Conservation (phyloP, 1,140 invertebrate genomes). For the Ericerus pela region DNA sequence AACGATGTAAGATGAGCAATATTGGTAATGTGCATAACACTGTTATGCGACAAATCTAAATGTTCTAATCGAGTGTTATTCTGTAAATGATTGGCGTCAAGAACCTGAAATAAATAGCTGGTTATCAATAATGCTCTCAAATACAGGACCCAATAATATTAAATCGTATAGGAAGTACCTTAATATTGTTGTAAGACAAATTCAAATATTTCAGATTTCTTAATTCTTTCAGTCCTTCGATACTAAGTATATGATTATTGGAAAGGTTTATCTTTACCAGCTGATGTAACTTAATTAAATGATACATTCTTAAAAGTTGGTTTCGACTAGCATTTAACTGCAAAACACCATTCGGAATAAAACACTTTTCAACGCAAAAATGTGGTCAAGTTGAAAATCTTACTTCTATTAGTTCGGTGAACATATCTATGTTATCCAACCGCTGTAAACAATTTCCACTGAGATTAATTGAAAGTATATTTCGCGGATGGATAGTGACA, state of each 20-base stretch:
- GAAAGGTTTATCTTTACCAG: slow-evolving; percentile 67
- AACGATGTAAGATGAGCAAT: slow-evolving; percentile 63
- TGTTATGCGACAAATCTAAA: slow-evolving; percentile 77
- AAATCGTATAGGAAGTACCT: slow-evolving; percentile 34
- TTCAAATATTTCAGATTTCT: slow-evolving; percentile 59
- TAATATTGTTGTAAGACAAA: slow-evolving; percentile 55
- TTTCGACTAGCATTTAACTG: slow-evolving; percentile 72
- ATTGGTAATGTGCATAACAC: slow-evolving; percentile 66
- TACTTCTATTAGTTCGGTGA: slow-evolving; percentile 64
- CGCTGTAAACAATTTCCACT: slow-evolving; percentile 77
- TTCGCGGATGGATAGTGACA: slow-evolving; percentile 5
- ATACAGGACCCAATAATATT: slow-evolving; percentile 4
- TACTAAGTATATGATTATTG: slow-evolving; percentile 71
- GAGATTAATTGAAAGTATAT: slow-evolving; percentile 55
- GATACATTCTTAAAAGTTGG: slow-evolving; percentile 70
- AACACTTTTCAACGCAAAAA: slow-evolving; percentile 13
- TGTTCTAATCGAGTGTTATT: slow-evolving; percentile 62
- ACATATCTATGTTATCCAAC: slow-evolving; percentile 72
- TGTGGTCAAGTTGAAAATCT: slow-evolving; percentile 19
- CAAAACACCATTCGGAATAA: slow-evolving; percentile 22
- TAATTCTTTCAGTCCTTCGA: slow-evolving; percentile 76
- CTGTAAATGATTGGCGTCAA: slow-evolving; percentile 42
- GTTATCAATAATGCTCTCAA: neutral
- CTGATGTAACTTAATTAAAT: slow-evolving; percentile 59
- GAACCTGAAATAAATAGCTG: neutral